Conservation (phyloP, 2,888 invertebrate genomes). For the Augiades crinisus region DNA sequence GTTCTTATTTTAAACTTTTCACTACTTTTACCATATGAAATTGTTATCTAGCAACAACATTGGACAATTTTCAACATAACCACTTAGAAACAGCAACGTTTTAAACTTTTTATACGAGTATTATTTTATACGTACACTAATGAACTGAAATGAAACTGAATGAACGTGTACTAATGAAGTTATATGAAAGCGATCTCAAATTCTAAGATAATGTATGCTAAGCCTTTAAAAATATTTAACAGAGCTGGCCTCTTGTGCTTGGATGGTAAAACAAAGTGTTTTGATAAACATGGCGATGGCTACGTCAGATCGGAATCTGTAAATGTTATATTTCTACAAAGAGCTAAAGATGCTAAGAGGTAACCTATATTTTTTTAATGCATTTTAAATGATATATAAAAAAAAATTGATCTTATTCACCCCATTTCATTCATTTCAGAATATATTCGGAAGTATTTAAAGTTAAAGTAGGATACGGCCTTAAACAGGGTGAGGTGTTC, state of each 20-base stretch:
- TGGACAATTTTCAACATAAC: no score
- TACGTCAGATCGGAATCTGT: conserved; percentile 88
- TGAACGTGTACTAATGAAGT: no score
- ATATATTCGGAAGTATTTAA: neutral
- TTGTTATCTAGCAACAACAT: no score
- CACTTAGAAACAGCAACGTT: no score
- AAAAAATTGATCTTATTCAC: neutral
- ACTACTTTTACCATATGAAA: no score
- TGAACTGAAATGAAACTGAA: no score
- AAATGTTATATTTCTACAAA: conserved; percentile 85
- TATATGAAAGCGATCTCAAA: no score
- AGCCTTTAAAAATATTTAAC: neutral
- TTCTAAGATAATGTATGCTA: neutral
- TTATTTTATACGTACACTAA: no score
- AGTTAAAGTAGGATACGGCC: neutral
- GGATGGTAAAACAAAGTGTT: conserved; percentile 92
- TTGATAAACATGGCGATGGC: conserved; percentile 89
- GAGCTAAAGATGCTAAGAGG: conserved; percentile 78
- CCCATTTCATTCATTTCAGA: neutral
- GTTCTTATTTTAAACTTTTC: no score
- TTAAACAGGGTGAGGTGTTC: neutral
- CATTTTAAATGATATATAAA: neutral
- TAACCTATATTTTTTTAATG: conserved; percentile 26
- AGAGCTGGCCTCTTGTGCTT: conserved; percentile 77
- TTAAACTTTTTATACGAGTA: no score